A percentile compares a stretch with the other conserved stretches of the same genome.
Conservation (phyloP, 2,113 vertebrate genomes). For the Probosciger aterrimus region DNA sequence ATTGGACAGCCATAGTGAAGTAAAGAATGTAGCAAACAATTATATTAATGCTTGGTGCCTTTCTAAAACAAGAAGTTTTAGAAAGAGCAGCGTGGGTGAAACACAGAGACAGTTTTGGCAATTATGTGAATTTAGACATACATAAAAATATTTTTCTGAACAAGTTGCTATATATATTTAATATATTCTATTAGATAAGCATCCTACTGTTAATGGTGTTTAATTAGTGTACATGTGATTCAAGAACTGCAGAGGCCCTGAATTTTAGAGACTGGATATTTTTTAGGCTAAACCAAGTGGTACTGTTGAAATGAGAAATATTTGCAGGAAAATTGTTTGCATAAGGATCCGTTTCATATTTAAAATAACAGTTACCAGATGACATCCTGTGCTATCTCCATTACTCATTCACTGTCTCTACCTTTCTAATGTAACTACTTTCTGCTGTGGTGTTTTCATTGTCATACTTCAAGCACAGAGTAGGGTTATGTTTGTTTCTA, state of each 20-base stretch:
- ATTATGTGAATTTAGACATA: not conserved
- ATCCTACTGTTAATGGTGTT: not conserved
- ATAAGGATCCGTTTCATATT: not conserved
- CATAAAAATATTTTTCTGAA: not conserved
- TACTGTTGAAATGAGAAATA: not conserved
- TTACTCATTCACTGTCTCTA: not conserved
- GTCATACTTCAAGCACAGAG: not conserved
- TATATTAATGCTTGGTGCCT: not conserved
- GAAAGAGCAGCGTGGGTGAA: not conserved
- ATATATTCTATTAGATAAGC: not conserved
- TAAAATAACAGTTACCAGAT: not conserved
- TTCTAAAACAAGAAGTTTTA: not conserved
- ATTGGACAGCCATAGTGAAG: not conserved
- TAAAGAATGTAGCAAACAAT: constrained; percentile 19
- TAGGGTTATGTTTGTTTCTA: not conserved
- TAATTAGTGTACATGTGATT: not conserved
- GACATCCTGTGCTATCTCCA: not conserved
- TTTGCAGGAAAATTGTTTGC: not conserved
- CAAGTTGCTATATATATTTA: not conserved
- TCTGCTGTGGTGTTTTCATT: not conserved
- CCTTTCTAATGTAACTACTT: not conserved
- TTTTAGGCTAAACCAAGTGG: not conserved
- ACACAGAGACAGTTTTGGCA: not conserved
- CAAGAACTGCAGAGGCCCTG: not conserved
- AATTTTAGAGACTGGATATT: not conserved